A percentile compares a stretch with the other conserved stretches of the same genome.
Evolutionary conservation across 2,113 vertebrate genomes (phyloP).

Genomic region (Alectura lathami): DNA sequence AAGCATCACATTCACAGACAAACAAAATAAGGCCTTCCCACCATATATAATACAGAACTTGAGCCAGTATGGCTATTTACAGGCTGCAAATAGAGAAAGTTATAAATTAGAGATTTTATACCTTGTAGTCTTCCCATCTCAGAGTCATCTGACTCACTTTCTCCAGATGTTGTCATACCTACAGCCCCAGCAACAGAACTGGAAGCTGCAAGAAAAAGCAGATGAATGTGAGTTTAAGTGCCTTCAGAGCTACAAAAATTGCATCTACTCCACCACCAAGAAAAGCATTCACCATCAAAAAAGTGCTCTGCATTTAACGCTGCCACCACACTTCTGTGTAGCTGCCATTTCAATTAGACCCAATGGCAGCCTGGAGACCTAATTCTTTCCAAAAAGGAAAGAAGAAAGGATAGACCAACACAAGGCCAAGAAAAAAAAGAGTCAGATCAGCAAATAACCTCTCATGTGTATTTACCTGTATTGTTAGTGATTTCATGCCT

Average conservation of each 20-base stretch:
- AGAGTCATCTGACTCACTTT: conserved; percentile 99
- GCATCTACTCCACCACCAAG: background rate
- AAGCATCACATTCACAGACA: background rate
- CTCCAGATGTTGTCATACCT: conserved; percentile 98
- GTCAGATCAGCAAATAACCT: background rate
- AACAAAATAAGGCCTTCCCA: background rate
- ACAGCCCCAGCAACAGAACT: conserved; percentile 98
- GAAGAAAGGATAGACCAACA: background rate
- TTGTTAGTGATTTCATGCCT: background rate
- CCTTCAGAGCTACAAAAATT: background rate
- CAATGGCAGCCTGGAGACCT: background rate
- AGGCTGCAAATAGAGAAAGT: background rate
- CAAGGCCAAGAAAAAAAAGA: background rate
- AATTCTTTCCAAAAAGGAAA: background rate
- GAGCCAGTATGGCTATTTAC: background rate
- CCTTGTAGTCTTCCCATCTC: conserved; percentile 99
- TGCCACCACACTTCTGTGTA: background rate
- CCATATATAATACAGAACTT: background rate
- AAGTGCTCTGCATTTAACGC: background rate
- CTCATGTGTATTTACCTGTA: background rate
- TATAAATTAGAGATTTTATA: conserved; percentile 59
- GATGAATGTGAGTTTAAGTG: background rate
- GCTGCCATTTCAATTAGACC: background rate
- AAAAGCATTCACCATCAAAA: background rate
- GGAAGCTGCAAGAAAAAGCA: conserved; percentile 81